These are phyloP conservation scores for Nemurella pictetii DNA, from an alignment of 2,888 invertebrate genomes.

Conservation along the genomic window DNA sequence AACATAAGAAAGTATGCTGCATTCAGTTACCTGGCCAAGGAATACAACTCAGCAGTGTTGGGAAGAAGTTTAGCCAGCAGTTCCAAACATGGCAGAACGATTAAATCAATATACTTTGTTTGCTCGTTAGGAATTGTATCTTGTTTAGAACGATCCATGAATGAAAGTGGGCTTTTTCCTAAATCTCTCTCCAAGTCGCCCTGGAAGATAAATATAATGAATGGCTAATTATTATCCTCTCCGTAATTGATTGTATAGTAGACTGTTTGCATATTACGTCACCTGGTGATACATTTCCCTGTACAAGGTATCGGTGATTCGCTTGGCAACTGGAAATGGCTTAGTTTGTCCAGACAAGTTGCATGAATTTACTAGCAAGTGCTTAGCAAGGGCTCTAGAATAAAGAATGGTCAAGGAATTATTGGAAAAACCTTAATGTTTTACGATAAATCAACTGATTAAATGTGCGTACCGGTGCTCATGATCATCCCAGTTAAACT, in stretches of 20 bases:
- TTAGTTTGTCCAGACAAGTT: slow-evolving; percentile 65
- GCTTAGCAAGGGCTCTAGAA: slow-evolving; percentile 55
- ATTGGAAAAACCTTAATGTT: neutral
- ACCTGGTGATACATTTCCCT: slow-evolving; percentile 61
- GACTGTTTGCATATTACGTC: slow-evolving; percentile 21
- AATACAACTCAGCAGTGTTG: slow-evolving; percentile 57
- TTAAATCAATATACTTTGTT: slow-evolving; percentile 63
- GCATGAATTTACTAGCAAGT: slow-evolving; percentile 62
- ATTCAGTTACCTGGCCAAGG: slow-evolving; percentile 59
- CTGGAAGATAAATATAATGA: slow-evolving; percentile 53
- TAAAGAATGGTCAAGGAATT: neutral
- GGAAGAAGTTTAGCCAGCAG: slow-evolving; percentile 59
- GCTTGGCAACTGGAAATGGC: slow-evolving; percentile 60
- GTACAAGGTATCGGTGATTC: slow-evolving; percentile 59
- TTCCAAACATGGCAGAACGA: slow-evolving; percentile 62
- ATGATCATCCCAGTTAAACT: slow-evolving; percentile 57
- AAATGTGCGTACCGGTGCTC: slow-evolving; percentile 51
- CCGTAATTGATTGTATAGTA: too few relatives aligned
- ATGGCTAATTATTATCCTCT: too few relatives aligned
- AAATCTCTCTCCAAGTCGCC: slow-evolving; percentile 63
- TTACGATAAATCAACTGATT: too few relatives aligned
- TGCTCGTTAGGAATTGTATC: slow-evolving; percentile 64
- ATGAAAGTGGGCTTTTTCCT: slow-evolving; percentile 62
- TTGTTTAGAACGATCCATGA: slow-evolving; percentile 65
- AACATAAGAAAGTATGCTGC: too few relatives aligned